Evolutionary conservation across 1,140 invertebrate genomes (phyloP).

Genomic region (Dinoponera quadriceps): DNA sequence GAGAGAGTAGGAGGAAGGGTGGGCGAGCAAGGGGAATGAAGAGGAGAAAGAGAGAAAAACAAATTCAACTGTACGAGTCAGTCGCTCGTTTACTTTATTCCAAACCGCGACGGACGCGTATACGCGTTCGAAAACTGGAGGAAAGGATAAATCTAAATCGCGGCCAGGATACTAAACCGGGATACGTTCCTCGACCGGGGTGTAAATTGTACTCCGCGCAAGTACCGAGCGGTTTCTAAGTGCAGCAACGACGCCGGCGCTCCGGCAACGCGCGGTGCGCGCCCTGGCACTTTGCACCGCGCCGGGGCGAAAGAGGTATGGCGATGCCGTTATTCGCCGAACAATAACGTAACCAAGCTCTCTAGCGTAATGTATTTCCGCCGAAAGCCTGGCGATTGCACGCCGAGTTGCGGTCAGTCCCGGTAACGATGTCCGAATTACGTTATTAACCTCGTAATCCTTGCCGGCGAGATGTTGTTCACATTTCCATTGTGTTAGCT

Average conservation of each 20-base stretch:
- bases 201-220: constrained; percentile 34
- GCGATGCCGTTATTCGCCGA: constrained; percentile 46
- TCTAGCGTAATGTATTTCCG: constrained; percentile 36
- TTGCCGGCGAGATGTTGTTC: background rate
- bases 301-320: constrained; percentile 27
- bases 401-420: constrained; percentile 3
- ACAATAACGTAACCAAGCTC: constrained; percentile 40
- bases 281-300: constrained; percentile 23
- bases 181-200: constrained; percentile 10
- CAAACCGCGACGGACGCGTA: constrained; percentile 1
- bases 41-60: background rate
- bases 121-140: constrained; percentile 1
- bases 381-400: constrained; percentile 23
- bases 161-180: background rate
- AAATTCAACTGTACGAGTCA: constrained; percentile 5
- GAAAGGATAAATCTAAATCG: constrained; percentile 50
- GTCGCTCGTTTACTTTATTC: constrained; percentile 36
- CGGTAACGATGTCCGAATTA: constrained; percentile 27
- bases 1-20: background rate
- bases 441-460: constrained; percentile 1
- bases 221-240: constrained; percentile 41
- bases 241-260: constrained; percentile 4
- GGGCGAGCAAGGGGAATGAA: background rate
- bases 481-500: background rate
- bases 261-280: constrained; percentile 9